Base-by-base conservation (phyloP, 2,113 vertebrate genomes). In the Oncorhynchus clarkii region DNA sequence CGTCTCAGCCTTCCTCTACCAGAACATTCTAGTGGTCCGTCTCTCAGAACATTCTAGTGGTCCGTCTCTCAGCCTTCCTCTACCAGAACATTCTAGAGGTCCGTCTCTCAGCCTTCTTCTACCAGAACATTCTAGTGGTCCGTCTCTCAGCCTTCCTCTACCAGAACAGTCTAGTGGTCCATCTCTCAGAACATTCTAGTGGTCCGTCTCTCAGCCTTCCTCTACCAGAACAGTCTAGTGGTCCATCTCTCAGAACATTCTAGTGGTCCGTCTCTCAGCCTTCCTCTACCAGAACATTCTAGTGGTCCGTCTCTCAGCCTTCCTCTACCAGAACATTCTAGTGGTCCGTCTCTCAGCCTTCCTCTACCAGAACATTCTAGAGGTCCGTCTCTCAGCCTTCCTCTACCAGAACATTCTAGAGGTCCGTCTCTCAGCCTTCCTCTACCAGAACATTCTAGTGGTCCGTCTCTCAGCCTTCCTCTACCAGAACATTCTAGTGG, bases 61-160 rank as follows among this genome's bases (percentile, higher is more conserved):
- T 89, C 59, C 22, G 18, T 73, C 48, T 51, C 29, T 75, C 59
- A n/a, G 0, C 65, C 1, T 34, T 34, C 34, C 5, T 7, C 34
- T 79, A 93, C 93, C 93, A 89, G 84, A 89, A 88, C 3, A 88
- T 84, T 3, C 92, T 69, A 0, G 71, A 9, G 1, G 66, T 89
- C 59, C 20, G 18, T 73, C 48, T 51, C 29, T 75, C 59, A n/a
- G 0, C 65, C 1, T 34, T 34, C 34, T 1, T 7, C 34, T 80
- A 93, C 93, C 93, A 89, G 84, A 89, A 88, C 3, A 88, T 84
- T 3, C 92, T 69, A 0, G 71, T 13, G 1, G 66, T 89, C 59
- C 20, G 18, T 73, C 48, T 51, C 29, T 75, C 62, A n/a, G 0
- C 65, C 1, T 79, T 93, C 93, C 93, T 90, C 34, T 34, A 34